A percentile compares a stretch with the other conserved stretches of the same genome.
These are phyloP conservation scores for Choristoneura fumiferana DNA, from an alignment of 1,140 invertebrate species.

Conservation along the genomic window DNA sequence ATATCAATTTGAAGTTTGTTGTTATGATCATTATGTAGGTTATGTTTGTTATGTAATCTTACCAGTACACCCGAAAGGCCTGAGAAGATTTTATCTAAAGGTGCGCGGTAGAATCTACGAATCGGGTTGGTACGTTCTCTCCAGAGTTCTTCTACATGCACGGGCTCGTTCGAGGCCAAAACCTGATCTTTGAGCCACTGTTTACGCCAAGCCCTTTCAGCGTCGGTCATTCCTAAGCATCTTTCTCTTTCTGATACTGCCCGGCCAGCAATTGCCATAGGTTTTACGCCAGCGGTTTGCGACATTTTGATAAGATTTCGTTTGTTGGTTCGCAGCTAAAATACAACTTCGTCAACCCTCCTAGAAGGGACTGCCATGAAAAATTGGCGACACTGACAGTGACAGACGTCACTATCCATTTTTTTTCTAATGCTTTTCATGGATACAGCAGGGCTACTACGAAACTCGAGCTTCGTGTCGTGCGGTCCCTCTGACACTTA, in stretches of 20 bases:
- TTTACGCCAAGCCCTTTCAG: slow-evolving; percentile 89
- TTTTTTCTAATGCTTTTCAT: too few species aligned
- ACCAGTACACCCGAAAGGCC: slow-evolving; percentile 80
- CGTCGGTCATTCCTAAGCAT: slow-evolving; percentile 88
- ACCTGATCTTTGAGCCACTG: slow-evolving; percentile 91
- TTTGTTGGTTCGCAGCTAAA: neutral
- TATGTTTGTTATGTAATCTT: slow-evolving; percentile 66
- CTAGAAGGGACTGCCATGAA: too few species aligned
- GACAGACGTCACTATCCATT: too few species aligned
- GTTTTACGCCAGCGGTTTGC: slow-evolving; percentile 73
- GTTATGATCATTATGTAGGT: slow-evolving; percentile 28
- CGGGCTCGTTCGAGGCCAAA: slow-evolving; percentile 85
- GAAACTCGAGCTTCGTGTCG: too few species aligned
- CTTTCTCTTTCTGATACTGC: slow-evolving; percentile 87
- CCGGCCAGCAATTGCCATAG: slow-evolving; percentile 87
- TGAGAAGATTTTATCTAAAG: slow-evolving; percentile 82
- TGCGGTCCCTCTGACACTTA: too few species aligned
- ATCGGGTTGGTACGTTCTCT: slow-evolving; percentile 87
- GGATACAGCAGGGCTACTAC: too few species aligned
- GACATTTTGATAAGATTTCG: slow-evolving; percentile 51
- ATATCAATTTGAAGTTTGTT: neutral
- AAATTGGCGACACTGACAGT: too few species aligned
- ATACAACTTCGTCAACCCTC: too few species aligned
- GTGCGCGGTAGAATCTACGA: slow-evolving; percentile 85
- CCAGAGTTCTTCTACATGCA: slow-evolving; percentile 82